Conservation (phyloP, 2,888 invertebrate species). For the Hydroisotoma schaefferi region DNA sequence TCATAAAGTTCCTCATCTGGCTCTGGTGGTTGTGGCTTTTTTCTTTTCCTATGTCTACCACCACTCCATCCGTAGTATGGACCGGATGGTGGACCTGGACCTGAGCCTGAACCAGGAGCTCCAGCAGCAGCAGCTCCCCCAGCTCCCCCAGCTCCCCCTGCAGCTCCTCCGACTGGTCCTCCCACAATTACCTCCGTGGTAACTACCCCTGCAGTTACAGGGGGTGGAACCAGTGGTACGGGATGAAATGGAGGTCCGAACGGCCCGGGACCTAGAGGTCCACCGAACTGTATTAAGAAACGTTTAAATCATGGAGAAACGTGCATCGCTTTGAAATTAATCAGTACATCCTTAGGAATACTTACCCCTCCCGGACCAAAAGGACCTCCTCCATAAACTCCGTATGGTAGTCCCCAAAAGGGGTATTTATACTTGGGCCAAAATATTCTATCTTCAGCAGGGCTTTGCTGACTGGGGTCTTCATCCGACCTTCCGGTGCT, state of each 20-base stretch:
- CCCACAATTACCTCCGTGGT: background rate
- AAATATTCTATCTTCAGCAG: conserved; percentile 40
- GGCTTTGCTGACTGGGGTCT: conserved; percentile 20
- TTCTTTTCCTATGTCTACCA: no score
- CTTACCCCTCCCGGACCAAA: conserved; percentile 41
- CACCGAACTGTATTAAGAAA: conserved; percentile 23
- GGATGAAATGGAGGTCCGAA: no score
- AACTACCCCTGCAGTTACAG: background rate
- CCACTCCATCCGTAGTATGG: no score
- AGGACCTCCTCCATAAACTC: conserved; percentile 40
- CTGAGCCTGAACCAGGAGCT: no score
- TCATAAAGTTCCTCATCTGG: no score
- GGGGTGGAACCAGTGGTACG: background rate
- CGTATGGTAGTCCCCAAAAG: conserved; percentile 32
- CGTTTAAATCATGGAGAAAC: background rate
- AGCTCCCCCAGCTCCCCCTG: no score
- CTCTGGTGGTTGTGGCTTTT: no score
- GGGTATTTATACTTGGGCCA: conserved; percentile 44
- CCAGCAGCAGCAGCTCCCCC: no score
- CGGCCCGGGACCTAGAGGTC: conserved; percentile 16
- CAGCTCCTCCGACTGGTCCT: background rate
- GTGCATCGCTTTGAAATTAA: background rate
- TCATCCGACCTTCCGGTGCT: background rate
- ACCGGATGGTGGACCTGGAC: no score
- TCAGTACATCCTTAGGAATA: background rate